Percentiles rank a stretch among this genome's conserved stretches.
Conservation (phyloP, 1,140 invertebrate species). For the Diuraphis noxia region DNA sequence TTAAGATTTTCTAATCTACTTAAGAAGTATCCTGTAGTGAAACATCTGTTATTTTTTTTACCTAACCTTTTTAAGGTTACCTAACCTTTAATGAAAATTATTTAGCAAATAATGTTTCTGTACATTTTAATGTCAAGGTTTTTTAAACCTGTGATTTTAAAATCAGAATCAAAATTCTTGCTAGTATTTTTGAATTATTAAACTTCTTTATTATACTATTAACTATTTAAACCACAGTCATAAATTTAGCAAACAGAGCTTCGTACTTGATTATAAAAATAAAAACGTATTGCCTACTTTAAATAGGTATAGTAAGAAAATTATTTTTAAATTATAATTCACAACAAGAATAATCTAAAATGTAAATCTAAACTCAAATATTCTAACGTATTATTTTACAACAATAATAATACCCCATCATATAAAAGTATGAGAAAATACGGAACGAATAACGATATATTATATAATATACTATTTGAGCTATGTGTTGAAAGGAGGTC, state of each 20-base stretch:
- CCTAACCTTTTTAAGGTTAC: no score
- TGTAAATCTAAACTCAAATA: background rate
- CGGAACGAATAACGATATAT: background rate
- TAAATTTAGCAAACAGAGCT: background rate
- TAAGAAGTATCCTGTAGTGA: no score
- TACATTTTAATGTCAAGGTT: no score
- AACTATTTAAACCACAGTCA: background rate
- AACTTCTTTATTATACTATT: no score
- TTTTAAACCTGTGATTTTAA: no score
- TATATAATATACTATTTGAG: background rate
- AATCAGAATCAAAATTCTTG: no score
- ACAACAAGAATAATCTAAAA: background rate
- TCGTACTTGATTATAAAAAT: background rate
- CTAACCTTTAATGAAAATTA: no score
- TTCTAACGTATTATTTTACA: background rate
- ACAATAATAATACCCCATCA: background rate
- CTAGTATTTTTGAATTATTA: no score
- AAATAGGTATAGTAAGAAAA: background rate
- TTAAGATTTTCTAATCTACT: no score
- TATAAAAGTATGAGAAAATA: background rate
- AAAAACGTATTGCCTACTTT: background rate
- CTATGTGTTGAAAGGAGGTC: background rate
- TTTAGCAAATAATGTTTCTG: no score
- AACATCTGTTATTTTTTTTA: no score
- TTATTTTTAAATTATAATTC: background rate